Percentiles rank a stretch among this genome's conserved stretches.
Conservation (phyloP, 2,113 vertebrate species). For the Pedionomus torquatus region DNA sequence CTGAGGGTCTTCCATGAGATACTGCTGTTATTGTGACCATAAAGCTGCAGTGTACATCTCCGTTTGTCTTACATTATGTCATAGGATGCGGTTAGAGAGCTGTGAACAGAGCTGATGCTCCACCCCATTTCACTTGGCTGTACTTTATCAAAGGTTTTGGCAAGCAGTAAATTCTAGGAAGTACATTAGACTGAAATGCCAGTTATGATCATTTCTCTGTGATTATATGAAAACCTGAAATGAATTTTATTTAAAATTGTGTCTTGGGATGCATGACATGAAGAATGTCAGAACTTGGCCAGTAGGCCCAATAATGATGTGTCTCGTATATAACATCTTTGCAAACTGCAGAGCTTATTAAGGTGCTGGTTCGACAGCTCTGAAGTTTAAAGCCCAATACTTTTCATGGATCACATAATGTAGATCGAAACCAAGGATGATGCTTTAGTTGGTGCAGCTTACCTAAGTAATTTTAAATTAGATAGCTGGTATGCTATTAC, state of each 20-base stretch:
- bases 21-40: slow-evolving; percentile 14
- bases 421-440: background rate
- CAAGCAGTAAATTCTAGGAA: background rate
- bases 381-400: background rate
- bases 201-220: background rate
- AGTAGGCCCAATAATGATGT: background rate
- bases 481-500: background rate
- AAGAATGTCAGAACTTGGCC: background rate
- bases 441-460: background rate
- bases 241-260: background rate
- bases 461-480: background rate
- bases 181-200: background rate
- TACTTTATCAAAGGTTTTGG: background rate
- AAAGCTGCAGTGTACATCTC: slow-evolving; percentile 27
- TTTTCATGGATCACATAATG: background rate
- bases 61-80: background rate
- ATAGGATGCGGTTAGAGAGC: background rate
- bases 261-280: background rate
- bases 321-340: background rate
- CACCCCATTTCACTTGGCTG: background rate
- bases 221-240: background rate
- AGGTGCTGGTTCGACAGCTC: background rate
- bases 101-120: background rate
- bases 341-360: background rate
- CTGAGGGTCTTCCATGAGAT: slow-evolving; percentile 12